phyloP scores from a whole-genome alignment of 2,888 invertebrate genomes.

The Sinopyrophorus schimmeli region DNA sequence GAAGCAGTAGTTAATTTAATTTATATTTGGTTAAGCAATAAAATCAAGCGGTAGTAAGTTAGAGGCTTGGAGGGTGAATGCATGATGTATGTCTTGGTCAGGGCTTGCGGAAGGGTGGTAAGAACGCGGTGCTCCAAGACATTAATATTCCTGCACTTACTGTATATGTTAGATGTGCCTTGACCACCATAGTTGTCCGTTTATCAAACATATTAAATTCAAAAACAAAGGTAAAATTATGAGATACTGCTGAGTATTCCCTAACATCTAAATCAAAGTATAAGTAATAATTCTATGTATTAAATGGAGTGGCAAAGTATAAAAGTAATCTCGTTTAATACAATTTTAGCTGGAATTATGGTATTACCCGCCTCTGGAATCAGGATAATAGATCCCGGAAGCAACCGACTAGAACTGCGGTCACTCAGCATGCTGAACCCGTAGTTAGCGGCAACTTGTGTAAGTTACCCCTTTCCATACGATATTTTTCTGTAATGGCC shows the following conservation, averaged over 20 bases:
- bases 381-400: constrained; percentile 35
- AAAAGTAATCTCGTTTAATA: too few species aligned
- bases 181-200: constrained; percentile 44
- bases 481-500: constrained; percentile 48
- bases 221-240: neutral
- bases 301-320: too few species aligned
- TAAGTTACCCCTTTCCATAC: constrained; percentile 47
- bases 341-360: too few species aligned
- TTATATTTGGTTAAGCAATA: constrained; percentile 56
- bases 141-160: constrained; percentile 55
- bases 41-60: constrained; percentile 52
- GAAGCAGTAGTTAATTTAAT: constrained; percentile 58
- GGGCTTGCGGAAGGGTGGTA: constrained; percentile 52
- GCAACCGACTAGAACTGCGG: constrained; percentile 41
- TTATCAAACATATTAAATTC: too few species aligned
- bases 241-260: neutral
- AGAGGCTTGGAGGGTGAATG: constrained; percentile 44
- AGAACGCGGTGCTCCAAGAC: constrained; percentile 54
- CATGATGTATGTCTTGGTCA: constrained; percentile 55
- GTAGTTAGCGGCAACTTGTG: constrained; percentile 47
- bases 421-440: constrained; percentile 43
- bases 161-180: constrained; percentile 48
- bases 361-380: constrained; percentile 24
- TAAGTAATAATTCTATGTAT: too few species aligned
- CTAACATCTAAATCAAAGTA: neutral